Percentiles rank a stretch among this genome's conserved stretches.
Evolutionary conservation across 2,797 vertebrate species (phyloP).

Genomic region (Sebastes umbrosus): DNA sequence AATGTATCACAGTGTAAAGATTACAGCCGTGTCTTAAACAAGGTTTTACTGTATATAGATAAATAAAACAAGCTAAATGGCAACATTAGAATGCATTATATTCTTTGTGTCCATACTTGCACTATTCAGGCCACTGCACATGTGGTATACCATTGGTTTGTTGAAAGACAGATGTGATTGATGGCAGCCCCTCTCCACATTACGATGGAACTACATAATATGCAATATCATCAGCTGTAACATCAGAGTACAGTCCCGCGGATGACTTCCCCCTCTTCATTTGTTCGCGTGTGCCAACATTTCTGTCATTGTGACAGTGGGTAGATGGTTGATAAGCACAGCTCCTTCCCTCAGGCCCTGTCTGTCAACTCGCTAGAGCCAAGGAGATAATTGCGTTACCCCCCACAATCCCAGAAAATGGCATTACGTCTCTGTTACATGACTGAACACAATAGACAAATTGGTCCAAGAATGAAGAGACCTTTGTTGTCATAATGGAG

Average conservation of each 20-base stretch:
- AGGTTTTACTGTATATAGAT: background rate
- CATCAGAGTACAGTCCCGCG: background rate
- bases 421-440: constrained; percentile 51
- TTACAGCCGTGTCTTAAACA: background rate
- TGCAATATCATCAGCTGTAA: constrained; percentile 4
- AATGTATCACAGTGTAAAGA: background rate
- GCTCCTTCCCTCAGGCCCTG: constrained; percentile 38
- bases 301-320: constrained; percentile 39
- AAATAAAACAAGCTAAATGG: background rate
- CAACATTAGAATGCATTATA: background rate
- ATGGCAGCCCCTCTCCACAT: constrained; percentile 8
- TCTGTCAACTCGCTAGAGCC: constrained; percentile 60
- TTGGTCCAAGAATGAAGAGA: constrained; percentile 45
- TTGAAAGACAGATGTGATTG: background rate
- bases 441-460: constrained; percentile 57
- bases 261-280: constrained; percentile 24
- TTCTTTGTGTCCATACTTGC: background rate
- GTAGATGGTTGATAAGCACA: constrained; percentile 60
- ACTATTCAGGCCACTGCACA: background rate
- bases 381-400: constrained; percentile 69
- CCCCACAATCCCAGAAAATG: constrained; percentile 57
- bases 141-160: background rate
- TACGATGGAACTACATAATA: background rate
- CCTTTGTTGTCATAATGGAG: constrained; percentile 52
- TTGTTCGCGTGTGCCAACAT: constrained; percentile 25